A percentile compares a stretch with the other conserved stretches of the same genome.
Conservation (phyloP, 2,113 vertebrate genomes). For the Taurulus bubalis region DNA sequence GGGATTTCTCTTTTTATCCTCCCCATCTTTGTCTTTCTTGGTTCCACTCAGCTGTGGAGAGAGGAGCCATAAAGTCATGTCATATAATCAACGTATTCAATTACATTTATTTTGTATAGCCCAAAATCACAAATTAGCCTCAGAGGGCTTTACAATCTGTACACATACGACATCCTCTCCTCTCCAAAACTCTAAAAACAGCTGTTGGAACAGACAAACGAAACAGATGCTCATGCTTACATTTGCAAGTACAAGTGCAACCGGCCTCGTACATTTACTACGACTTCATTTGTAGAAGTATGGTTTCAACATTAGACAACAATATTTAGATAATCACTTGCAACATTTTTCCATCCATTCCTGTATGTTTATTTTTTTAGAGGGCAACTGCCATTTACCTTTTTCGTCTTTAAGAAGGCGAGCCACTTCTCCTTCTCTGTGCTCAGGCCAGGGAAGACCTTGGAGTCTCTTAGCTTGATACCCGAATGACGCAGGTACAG, state of each 20-base stretch:
- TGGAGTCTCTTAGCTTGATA: constrained; percentile 88
- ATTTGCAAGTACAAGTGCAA: neutral
- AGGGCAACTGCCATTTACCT: constrained; percentile 76
- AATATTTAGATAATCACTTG: neutral
- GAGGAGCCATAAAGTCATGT: neutral
- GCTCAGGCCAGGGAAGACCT: constrained; percentile 82
- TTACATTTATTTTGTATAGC: too few relatives aligned
- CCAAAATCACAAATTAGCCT: too few relatives aligned
- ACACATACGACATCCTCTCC: too few relatives aligned
- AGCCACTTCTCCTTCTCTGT: constrained; percentile 95
- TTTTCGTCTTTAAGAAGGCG: constrained; percentile 92
- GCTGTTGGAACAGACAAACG: too few relatives aligned
- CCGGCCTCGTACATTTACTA: neutral
- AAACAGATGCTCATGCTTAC: neutral
- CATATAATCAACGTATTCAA: constrained; percentile 13
- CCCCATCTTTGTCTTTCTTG: constrained; percentile 89
- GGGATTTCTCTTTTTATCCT: constrained; percentile 93
- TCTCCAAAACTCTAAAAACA: too few relatives aligned
- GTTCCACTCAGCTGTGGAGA: constrained; percentile 84
- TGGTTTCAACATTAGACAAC: neutral
- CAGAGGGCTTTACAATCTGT: too few relatives aligned
- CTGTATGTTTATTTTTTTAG: neutral
- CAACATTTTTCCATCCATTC: neutral
- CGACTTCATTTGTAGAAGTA: neutral
- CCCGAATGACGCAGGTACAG: constrained; percentile 90